Evolutionary conservation across 2,113 vertebrate species (phyloP).

Genomic region (Ceyx margarethae): DNA sequence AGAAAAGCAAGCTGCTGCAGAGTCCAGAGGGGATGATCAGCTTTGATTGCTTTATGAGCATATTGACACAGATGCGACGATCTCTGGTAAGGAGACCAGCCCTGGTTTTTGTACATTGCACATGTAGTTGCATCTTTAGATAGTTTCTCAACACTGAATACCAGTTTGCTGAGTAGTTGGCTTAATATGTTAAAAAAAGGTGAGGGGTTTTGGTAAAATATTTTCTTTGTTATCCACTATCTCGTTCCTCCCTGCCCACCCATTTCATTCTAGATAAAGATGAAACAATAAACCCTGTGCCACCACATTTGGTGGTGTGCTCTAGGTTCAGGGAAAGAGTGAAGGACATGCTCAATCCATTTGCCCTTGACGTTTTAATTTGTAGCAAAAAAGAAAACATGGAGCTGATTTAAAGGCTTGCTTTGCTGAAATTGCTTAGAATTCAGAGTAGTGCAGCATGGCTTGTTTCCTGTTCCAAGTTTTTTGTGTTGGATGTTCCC

Average conservation of each 20-base stretch:
- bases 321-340: background rate
- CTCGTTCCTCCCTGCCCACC: background rate
- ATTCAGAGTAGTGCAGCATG: background rate
- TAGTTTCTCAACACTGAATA: background rate
- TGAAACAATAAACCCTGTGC: background rate
- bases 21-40: slow-evolving; percentile 91
- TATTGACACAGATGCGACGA: slow-evolving; percentile 96
- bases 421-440: background rate
- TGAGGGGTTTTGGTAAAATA: fast-evolving
- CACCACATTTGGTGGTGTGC: background rate
- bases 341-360: background rate
- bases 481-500: background rate
- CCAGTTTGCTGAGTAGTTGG: background rate
- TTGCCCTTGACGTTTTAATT: background rate
- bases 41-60: slow-evolving; percentile 96
- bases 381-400: background rate
- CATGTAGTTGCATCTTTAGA: background rate
- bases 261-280: background rate
- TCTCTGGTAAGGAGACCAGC: slow-evolving; percentile 84
- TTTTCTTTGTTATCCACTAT: background rate
- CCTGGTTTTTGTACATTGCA: background rate
- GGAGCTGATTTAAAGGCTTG: background rate
- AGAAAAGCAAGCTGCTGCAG: slow-evolving; percentile 79
- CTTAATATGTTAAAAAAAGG: background rate
- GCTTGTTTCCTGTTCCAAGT: background rate